These are phyloP conservation scores for Elanus axillaris DNA, from an alignment of 2,113 vertebrate species.

Conservation along the genomic window DNA sequence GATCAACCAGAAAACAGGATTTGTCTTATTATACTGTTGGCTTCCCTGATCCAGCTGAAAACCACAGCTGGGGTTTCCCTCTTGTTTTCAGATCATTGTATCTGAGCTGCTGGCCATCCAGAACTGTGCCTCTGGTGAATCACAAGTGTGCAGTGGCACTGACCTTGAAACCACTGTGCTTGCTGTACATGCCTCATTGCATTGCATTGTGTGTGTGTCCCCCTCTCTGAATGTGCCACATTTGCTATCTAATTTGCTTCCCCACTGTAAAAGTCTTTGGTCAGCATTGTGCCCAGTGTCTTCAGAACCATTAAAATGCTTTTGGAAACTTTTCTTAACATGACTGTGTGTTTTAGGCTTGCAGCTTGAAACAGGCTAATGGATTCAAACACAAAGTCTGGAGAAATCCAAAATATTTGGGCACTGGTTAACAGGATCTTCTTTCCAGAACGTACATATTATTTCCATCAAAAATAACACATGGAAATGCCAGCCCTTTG, in stretches of 20 bases:
- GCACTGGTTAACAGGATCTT: not conserved
- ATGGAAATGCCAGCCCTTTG: not conserved
- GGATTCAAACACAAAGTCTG: not conserved
- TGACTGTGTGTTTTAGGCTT: not conserved
- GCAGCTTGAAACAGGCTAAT: not conserved
- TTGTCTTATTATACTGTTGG: not conserved
- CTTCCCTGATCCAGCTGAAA: not conserved
- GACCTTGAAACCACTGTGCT: not conserved
- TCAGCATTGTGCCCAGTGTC: not conserved
- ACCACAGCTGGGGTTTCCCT: not conserved
- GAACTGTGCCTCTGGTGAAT: not conserved
- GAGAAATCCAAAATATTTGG: not conserved
- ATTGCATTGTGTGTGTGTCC: not conserved
- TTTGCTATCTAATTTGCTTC: not conserved
- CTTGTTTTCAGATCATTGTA: not conserved
- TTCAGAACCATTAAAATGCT: not conserved
- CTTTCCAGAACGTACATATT: not conserved
- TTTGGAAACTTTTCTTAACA: not conserved
- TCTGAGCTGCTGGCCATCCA: not conserved
- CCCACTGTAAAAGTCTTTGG: not conserved
- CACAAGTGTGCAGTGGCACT: not conserved
- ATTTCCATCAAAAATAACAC: not conserved
- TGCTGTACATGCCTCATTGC: not conserved
- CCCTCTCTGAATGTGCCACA: not conserved
- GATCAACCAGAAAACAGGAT: not conserved